Evolutionary conservation across 2,888 invertebrate species (phyloP).

Genomic region (Carcina quercana): DNA sequence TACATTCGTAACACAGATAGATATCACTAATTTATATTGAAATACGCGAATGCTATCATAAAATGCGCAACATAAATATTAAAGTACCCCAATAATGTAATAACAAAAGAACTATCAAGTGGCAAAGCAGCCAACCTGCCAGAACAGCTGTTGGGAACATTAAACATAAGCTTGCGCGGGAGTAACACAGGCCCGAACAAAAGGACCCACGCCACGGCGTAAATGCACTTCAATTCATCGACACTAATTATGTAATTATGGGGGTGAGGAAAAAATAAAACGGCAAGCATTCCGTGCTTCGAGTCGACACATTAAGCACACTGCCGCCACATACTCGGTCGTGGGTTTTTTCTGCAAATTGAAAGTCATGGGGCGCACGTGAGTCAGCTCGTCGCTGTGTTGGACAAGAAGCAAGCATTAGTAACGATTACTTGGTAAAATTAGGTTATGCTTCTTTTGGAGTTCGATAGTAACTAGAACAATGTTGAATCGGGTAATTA

Average conservation of each 20-base stretch:
- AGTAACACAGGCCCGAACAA: slow-evolving; percentile 53
- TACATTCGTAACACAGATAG: slow-evolving; percentile 22
- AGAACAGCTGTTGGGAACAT: slow-evolving; percentile 56
- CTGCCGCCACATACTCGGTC: slow-evolving; percentile 55
- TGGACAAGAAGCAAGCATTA: too few relatives aligned
- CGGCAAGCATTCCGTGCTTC: slow-evolving; percentile 61
- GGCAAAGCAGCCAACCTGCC: slow-evolving; percentile 42
- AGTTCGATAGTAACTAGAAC: too few relatives aligned
- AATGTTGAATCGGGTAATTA: too few relatives aligned
- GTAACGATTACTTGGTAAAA: too few relatives aligned
- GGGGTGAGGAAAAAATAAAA: slow-evolving; percentile 51
- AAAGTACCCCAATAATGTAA: not conserved
- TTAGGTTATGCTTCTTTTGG: too few relatives aligned
- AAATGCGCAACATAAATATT: too few relatives aligned
- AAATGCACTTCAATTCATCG: slow-evolving; percentile 67
- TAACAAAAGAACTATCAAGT: slow-evolving; percentile 20
- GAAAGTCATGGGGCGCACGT: slow-evolving; percentile 54
- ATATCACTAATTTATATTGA: too few relatives aligned
- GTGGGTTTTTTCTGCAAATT: slow-evolving; percentile 43
- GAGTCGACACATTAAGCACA: slow-evolving; percentile 60
- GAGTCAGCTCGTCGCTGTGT: too few relatives aligned
- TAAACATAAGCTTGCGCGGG: slow-evolving; percentile 47
- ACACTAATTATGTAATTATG: slow-evolving; percentile 72
- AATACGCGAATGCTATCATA: too few relatives aligned
- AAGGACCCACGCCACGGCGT: slow-evolving; percentile 53